phyloP scores from a whole-genome alignment of 2,888 invertebrate species.

The Ethmia dodecea region DNA sequence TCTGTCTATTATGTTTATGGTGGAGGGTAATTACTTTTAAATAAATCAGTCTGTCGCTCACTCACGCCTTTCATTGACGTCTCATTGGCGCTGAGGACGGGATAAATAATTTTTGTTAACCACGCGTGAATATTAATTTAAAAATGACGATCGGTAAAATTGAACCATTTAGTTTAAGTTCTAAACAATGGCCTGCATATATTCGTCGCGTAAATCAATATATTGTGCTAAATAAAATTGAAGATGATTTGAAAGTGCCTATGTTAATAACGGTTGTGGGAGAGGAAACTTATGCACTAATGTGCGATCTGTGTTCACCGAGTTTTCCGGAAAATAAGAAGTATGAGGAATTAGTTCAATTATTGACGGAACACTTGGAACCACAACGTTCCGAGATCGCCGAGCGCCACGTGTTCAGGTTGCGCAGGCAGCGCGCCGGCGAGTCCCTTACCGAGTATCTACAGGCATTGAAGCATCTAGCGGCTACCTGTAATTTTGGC shows the following conservation, averaged over 20 bases:
- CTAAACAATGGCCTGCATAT: conserved; percentile 15
- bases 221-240: not conserved
- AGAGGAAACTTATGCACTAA: conserved; percentile 7
- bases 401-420: conserved; percentile 7
- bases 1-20: no score
- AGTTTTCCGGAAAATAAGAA: conserved; percentile 18
- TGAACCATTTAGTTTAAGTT: not conserved
- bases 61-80: no score
- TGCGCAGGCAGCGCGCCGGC: conserved; percentile 6
- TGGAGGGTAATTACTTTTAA: no score
- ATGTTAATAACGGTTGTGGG: conserved; percentile 11
- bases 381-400: conserved; percentile 13
- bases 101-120: no score
- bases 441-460: conserved; percentile 1
- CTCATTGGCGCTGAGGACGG: no score
- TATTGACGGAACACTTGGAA: conserved; percentile 17
- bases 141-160: not conserved
- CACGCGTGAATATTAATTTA: no score
- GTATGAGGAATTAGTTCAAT: conserved; percentile 18
- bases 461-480: conserved; percentile 16
- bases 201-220: conserved; percentile 13
- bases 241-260: not conserved
- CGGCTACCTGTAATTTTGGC: conserved; percentile 4
- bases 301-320: conserved; percentile 27
- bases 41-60: no score